Conservation (phyloP, 2,797 vertebrate genomes). For the Tiaroga cobitis region DNA sequence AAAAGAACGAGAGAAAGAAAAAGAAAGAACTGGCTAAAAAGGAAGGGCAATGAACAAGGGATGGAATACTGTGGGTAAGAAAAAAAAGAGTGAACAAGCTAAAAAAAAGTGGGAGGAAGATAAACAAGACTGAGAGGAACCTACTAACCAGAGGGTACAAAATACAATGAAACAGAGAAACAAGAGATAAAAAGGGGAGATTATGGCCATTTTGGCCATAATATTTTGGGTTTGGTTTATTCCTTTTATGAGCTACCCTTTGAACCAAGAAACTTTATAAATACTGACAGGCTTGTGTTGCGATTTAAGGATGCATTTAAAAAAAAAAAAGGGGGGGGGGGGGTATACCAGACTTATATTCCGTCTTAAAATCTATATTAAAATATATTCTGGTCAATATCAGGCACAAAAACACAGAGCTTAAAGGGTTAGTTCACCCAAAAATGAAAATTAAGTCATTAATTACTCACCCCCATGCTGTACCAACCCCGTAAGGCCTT, state of each 20-base stretch:
- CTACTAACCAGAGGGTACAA: constrained; percentile 13
- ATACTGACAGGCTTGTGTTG: background rate
- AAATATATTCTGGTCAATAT: background rate
- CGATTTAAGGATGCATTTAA: background rate
- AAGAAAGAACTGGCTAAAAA: constrained; percentile 37
- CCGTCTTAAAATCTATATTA: background rate
- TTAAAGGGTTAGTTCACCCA: too few relatives aligned
- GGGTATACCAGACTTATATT: background rate
- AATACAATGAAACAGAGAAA: constrained; percentile 30
- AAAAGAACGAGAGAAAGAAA: constrained; percentile 18
- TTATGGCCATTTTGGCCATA: background rate
- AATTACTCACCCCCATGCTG: too few relatives aligned
- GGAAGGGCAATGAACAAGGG: constrained; percentile 14
- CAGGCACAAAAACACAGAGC: background rate
- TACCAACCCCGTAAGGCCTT: too few relatives aligned
- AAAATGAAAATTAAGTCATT: too few relatives aligned
- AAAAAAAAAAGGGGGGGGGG: background rate
- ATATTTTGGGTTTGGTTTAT: background rate
- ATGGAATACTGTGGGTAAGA: background rate
- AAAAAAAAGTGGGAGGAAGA: constrained; percentile 23
- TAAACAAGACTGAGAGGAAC: constrained; percentile 2
- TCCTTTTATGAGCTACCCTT: background rate
- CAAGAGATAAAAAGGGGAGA: background rate
- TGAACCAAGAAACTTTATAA: background rate
- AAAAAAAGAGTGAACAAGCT: constrained; percentile 23